Evolutionary conservation across 2,888 invertebrate species (phyloP).

Genomic region (Cosmia pyralina): DNA sequence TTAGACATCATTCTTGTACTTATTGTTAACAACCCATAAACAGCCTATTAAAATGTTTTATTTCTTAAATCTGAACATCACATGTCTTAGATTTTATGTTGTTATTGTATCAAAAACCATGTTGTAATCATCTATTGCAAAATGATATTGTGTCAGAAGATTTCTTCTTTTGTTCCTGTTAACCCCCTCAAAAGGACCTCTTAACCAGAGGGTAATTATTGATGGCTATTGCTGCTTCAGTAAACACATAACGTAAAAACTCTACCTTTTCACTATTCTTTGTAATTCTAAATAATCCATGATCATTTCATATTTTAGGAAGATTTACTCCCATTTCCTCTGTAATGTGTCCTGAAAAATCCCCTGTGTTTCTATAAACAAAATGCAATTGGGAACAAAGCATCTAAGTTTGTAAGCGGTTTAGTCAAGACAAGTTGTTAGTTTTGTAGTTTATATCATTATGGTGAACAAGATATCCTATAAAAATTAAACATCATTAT

Average conservation of each 20-base stretch:
- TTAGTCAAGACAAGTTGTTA: not conserved
- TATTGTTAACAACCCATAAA: slow-evolving; percentile 43
- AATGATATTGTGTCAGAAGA: not conserved
- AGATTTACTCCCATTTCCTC: not conserved
- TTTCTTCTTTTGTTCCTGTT: not conserved
- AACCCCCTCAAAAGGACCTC: not conserved
- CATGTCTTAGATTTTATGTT: slow-evolving; percentile 7
- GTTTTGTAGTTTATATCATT: no score
- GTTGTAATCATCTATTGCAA: not conserved
- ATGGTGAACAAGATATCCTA: not conserved
- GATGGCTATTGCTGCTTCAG: not conserved
- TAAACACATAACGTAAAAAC: not conserved
- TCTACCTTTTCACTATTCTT: not conserved
- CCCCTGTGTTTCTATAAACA: not conserved
- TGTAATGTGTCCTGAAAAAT: not conserved
- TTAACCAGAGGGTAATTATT: not conserved
- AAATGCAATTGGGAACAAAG: not conserved
- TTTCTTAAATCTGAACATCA: slow-evolving; percentile 22
- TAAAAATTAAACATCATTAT: slow-evolving; percentile 17
- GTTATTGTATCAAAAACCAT: slow-evolving; percentile 6
- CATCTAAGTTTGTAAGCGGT: not conserved
- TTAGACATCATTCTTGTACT: slow-evolving; percentile 38
- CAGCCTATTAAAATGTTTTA: slow-evolving; percentile 39
- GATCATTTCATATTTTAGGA: not conserved
- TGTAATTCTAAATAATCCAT: not conserved